phyloP scores from a whole-genome alignment of 2,113 vertebrate genomes.

The Gnathonemus echidnorhynchus region DNA sequence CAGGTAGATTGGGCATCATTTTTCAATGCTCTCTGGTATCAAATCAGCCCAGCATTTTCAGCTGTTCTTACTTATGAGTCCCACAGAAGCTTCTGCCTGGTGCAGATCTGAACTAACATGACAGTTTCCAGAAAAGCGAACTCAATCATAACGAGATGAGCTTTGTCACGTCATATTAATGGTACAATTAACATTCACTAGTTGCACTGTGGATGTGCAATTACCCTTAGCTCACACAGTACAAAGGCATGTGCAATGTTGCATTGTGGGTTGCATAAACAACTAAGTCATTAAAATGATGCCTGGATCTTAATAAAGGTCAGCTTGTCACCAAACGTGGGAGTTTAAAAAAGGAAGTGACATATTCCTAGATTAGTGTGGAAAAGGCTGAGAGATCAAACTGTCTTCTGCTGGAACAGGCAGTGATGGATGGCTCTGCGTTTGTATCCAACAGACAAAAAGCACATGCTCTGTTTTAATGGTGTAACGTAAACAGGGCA shows the following conservation, averaged over 20 bases:
- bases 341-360: neutral
- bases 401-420: neutral
- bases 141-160: neutral
- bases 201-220: neutral
- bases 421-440: neutral
- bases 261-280: constrained; percentile 1
- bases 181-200: neutral
- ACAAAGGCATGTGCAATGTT: neutral
- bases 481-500: neutral
- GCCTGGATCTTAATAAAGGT: constrained; percentile 10
- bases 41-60: neutral
- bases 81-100: neutral
- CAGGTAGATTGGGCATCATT: neutral
- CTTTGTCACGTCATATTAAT: neutral
- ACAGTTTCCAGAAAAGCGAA: neutral
- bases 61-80: neutral
- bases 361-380: neutral
- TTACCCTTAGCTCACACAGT: neutral
- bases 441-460: neutral
- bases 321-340: neutral
- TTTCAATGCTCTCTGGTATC: neutral
- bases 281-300: constrained; percentile 9
- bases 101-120: neutral
- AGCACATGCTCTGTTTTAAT: neutral
- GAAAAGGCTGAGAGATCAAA: constrained; percentile 1